A percentile compares a stretch with the other conserved stretches of the same genome.
Evolutionary conservation across 2,888 invertebrate genomes (phyloP).

Genomic region (Adineta ricciae): DNA sequence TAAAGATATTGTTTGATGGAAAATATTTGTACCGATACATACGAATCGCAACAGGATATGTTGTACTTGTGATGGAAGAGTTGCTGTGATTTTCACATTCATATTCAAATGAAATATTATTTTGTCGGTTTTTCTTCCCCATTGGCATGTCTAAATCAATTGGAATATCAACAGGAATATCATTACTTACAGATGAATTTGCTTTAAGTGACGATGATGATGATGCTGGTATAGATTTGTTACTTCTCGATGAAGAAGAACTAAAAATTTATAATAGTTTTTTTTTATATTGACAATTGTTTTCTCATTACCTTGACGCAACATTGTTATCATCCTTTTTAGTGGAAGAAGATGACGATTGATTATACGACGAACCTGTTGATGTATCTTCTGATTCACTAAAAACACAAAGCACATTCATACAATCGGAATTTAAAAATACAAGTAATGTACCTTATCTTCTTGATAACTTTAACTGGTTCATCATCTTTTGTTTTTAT

Average conservation of each 20-base stretch:
- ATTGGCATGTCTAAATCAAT: not conserved
- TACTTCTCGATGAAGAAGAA: not conserved
- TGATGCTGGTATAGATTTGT: not conserved
- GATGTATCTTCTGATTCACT: not conserved
- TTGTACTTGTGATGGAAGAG: not conserved
- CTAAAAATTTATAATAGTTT: not conserved
- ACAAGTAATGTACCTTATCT: not conserved
- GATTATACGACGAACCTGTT: not conserved
- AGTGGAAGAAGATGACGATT: not conserved
- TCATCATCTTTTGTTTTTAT: not conserved
- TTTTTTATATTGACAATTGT: not conserved
- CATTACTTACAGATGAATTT: not conserved
- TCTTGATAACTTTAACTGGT: not conserved
- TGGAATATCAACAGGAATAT: not conserved
- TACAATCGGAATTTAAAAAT: not conserved
- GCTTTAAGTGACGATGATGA: not conserved
- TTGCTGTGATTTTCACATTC: not conserved
- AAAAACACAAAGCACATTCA: not conserved
- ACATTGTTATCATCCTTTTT: not conserved
- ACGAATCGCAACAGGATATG: not conserved
- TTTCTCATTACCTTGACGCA: not conserved
- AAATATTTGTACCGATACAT: not conserved
- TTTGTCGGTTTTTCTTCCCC: not conserved
- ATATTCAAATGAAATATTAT: not conserved
- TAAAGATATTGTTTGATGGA: not conserved